Percentiles rank a stretch among this genome's conserved stretches.
Conservation (phyloP, 2,888 invertebrate species). For the Archaeoteleia sp. region DNA sequence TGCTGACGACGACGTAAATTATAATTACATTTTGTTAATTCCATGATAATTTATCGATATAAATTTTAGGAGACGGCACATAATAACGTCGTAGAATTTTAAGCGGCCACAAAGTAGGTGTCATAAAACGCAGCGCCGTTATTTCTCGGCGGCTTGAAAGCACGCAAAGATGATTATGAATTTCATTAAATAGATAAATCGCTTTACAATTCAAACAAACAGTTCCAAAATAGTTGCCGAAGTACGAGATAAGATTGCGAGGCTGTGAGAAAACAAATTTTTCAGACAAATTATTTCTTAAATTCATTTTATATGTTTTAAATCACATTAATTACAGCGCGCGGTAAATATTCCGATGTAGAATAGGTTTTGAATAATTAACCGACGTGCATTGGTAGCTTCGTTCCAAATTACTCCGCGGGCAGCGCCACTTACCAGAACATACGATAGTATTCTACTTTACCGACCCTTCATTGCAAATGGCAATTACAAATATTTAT, state of each 20-base stretch:
- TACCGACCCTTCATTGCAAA: too few species aligned
- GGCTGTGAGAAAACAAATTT: too few species aligned
- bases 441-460: conserved; percentile 41
- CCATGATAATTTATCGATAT: conserved; percentile 46
- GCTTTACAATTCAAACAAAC: conserved; percentile 46
- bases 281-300: too few species aligned
- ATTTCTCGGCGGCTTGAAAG: conserved; percentile 51
- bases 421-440: conserved; percentile 39
- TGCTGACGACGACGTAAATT: conserved; percentile 43
- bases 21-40: conserved; percentile 50
- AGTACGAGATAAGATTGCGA: conserved; percentile 20
- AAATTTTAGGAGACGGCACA: conserved; percentile 41
- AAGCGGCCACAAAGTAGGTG: conserved; percentile 55
- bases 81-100: conserved; percentile 60
- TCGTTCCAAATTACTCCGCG: too few species aligned
- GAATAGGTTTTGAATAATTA: background rate
- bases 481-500: too few species aligned
- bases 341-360: background rate
- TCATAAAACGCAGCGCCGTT: conserved; percentile 52
- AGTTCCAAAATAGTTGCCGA: conserved; percentile 29
- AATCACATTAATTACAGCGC: too few species aligned
- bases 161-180: conserved; percentile 44
- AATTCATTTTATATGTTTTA: conserved; percentile 10
- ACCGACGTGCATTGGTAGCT: too few species aligned
- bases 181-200: conserved; percentile 53